These are phyloP conservation scores for Tadarida brasiliensis DNA, from an alignment of 2,797 vertebrate species.

Conservation along the genomic window DNA sequence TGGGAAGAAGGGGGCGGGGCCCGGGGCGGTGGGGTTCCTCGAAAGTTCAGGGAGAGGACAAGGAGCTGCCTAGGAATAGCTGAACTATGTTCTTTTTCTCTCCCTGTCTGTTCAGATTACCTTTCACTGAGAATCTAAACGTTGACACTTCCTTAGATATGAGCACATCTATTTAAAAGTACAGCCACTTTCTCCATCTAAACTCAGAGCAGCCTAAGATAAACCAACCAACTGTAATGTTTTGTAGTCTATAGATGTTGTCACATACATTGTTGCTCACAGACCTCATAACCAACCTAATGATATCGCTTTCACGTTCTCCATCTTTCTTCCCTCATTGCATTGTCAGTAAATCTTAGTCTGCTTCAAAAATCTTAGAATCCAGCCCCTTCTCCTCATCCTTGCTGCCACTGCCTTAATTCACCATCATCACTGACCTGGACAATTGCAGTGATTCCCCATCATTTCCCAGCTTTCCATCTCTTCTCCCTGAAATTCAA, in stretches of 20 bases:
- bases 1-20: neutral
- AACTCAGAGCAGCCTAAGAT: neutral
- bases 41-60: accelerated
- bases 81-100: accelerated
- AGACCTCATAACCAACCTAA: neutral
- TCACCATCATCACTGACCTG: neutral
- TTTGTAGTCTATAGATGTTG: neutral
- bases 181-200: neutral
- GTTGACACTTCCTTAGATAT: neutral
- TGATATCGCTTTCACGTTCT: neutral
- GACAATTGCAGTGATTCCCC: neutral
- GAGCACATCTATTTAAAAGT: neutral
- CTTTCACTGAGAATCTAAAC: neutral
- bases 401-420: neutral
- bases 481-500: neutral
- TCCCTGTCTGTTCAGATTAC: neutral
- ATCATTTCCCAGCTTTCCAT: neutral
- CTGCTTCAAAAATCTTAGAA: neutral
- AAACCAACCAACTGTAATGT: neutral
- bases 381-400: neutral
- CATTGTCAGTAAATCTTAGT: neutral
- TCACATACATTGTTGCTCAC: neutral
- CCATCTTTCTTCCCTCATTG: neutral
- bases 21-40: accelerated
- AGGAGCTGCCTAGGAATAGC: accelerated